Evolutionary conservation across 2,797 vertebrate genomes (phyloP).

Genomic region (Sebastiscus albofasciatus): DNA sequence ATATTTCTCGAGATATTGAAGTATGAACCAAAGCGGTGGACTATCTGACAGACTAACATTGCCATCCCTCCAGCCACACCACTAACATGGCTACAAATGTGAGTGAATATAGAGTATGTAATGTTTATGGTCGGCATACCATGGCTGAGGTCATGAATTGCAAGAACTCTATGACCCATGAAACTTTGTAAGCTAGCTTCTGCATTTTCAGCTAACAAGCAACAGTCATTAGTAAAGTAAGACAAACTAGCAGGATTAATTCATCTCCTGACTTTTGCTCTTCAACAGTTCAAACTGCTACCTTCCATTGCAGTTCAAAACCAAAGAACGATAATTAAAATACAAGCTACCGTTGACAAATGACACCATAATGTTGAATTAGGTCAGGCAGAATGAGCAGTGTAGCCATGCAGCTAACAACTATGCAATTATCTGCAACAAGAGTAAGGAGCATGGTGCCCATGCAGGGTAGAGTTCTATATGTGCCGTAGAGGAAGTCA

Average conservation of each 20-base stretch:
- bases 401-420: not conserved
- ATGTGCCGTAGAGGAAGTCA: not conserved
- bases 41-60: not conserved
- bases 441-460: not conserved
- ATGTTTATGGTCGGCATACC: not conserved
- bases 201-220: slow-evolving; percentile 11
- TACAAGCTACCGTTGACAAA: not conserved
- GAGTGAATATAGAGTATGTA: not conserved
- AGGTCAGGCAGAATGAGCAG: not conserved
- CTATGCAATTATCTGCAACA: not conserved
- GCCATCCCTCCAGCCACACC: not conserved
- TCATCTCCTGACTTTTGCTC: not conserved
- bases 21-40: not conserved
- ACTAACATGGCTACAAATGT: not conserved
- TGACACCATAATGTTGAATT: not conserved
- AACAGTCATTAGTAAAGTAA: not conserved
- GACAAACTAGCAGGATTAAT: not conserved
- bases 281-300: not conserved
- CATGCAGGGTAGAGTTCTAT: not conserved
- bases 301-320: not conserved
- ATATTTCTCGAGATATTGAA: not conserved
- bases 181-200: not conserved
- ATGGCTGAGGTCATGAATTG: not conserved
- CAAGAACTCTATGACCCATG: slow-evolving; percentile 3
- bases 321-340: not conserved